Base-by-base conservation (phyloP, 2,888 invertebrate genomes). In the Andrena camellia region DNA sequence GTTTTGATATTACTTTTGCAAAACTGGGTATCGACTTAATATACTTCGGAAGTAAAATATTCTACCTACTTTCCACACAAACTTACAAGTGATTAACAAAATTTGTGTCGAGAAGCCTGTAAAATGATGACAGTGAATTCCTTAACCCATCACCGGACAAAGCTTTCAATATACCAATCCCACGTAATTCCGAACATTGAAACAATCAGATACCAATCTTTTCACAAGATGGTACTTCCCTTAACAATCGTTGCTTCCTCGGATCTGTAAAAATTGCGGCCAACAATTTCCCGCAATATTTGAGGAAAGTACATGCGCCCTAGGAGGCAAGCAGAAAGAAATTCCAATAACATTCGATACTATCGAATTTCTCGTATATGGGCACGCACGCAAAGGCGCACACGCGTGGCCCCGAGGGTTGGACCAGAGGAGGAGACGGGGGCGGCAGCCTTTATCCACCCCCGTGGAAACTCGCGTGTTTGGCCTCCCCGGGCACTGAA, bases 401-500 rank as follows among this genome's bases (percentile, higher is more conserved):
- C 76, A 84, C 77, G 83, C 78, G 75, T 81, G 77, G 83, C 76
- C 76, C 42, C 26, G 77, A 86, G 86, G 88, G 79, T 84, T 83
- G 83, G 80, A 77, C 80, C 78, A 35, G 62, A 26, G 64, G 74
- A 70, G 78, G 87, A 74, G 71, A 68, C 23, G 77, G 71, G 78
- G 81, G 75, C 80, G 83, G 71, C 85, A 71, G 84, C 87, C 87
- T 88, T 87, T 87, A 87, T 84, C 84, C 88, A 85, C 78, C 85
- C 78, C 82, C 76, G 73, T 87, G 83, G 87, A 88, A 86, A 85
- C 86, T 89, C 87, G 86, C 83, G 81, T 89, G 90, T 90, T 91
- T 90, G 89, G 90, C 85, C 90, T 89, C 90, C 91, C 91, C 89
- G 85, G 84, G 86, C 86, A 87, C 84, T 85, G 86, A 89, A 89